Base-by-base conservation (phyloP, 1,140 invertebrate species). In the Choristoneura fumiferana region DNA sequence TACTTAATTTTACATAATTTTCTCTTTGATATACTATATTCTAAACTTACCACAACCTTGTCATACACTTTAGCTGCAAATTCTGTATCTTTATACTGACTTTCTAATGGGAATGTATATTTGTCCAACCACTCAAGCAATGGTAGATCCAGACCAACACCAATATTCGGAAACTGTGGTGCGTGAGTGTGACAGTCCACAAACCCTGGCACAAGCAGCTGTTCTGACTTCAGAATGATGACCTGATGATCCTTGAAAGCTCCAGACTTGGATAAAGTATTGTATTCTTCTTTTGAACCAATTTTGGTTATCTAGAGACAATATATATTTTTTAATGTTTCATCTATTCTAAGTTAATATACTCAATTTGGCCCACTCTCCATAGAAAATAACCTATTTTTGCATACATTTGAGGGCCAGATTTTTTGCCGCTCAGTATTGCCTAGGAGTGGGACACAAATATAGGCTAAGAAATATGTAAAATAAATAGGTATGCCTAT, bases 151-250 rank as follows among this genome's bases (percentile, higher is more conserved):
- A 96, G 91, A 0, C 95, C 96, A 8, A 96, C 73, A 5, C 96
- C 96, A 61, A 93, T 84, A 82, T 97, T 97, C 0, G 95, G 94
- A 69, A 95, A 94, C 85, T 98, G 97, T 1, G 95, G 94, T 0
- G 96, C 95, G 91, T 98, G 97, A 40, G 96, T 94, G 70, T 98
- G 97, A 9, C 94, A 94, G 80, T 98, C 97, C 3, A 97, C 91
- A 60, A 98, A 94, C 2, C 97, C 97, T 3, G 97, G 97, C 67
- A 96, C 94, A 4, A 98, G 71, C 78, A 97, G 94, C 86, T 97
- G 92, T 54, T 89, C 85, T 8, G 84, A 54, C 37, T 76, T 83
- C 6, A 95, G 67, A 8, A 64, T 60, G 35, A 81, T 76, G 22
- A 81, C 67, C 52, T 69, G 39, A 60, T 71, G 78, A 12, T 71